Conservation (phyloP, 2,888 invertebrate genomes). For the Phragmatobia fuliginosa region DNA sequence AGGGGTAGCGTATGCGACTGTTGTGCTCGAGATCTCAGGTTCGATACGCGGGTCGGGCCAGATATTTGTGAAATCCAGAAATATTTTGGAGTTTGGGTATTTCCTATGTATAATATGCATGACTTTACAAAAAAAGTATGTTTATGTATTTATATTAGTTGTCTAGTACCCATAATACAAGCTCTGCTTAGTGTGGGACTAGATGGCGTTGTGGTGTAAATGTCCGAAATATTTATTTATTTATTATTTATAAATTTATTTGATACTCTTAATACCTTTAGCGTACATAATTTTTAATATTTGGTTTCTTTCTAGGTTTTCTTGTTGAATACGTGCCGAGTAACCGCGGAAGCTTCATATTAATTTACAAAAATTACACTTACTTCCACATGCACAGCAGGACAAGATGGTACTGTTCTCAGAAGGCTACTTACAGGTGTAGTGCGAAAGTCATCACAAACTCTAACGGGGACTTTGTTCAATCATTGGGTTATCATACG, state of each 20-base stretch:
- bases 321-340: conserved; percentile 36
- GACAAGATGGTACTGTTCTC: conserved; percentile 66
- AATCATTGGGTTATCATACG: conserved; percentile 24
- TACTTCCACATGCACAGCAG: conserved; percentile 54
- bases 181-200: no score
- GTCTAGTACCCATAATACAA: no score
- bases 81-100: no score
- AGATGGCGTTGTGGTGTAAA: no score
- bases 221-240: no score
- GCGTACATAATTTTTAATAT: neutral
- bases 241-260: neutral
- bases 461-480: conserved; percentile 25
- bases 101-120: no score
- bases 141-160: no score
- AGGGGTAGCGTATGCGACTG: no score
- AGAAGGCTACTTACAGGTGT: conserved; percentile 51
- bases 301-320: conserved; percentile 21
- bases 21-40: no score
- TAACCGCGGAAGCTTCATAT: conserved; percentile 30
- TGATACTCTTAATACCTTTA: neutral
- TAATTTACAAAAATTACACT: conserved; percentile 44
- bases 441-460: conserved; percentile 51
- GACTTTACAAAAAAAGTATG: no score
- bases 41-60: no score
- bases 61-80: no score